Evolutionary conservation across 2,888 invertebrate species (phyloP).

Genomic region (Fragum fragum): DNA sequence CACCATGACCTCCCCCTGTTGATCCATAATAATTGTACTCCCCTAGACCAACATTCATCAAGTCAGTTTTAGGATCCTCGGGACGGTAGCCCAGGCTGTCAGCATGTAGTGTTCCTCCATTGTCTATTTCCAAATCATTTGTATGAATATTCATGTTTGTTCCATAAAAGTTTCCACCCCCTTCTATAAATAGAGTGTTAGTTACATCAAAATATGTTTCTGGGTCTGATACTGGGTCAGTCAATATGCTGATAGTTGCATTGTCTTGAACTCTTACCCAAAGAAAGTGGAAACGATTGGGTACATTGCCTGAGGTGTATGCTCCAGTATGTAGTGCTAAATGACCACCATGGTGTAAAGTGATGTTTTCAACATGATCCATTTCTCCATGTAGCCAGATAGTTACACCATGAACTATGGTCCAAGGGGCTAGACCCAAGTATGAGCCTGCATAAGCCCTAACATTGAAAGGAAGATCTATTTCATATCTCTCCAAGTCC

Average conservation of each 20-base stretch:
- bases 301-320: constrained; percentile 59
- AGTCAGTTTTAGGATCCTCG: constrained; percentile 54
- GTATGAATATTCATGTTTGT: constrained; percentile 73
- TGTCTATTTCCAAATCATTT: constrained; percentile 74
- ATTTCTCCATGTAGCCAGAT: constrained; percentile 79
- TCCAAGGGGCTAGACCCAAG: constrained; percentile 73
- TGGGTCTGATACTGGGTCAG: constrained; percentile 70
- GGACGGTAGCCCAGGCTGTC: constrained; percentile 73
- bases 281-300: constrained; percentile 65
- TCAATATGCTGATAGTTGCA: constrained; percentile 69
- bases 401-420: constrained; percentile 76
- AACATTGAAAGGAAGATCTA: constrained; percentile 77
- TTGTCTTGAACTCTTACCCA: constrained; percentile 77
- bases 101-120: constrained; percentile 76
- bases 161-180: constrained; percentile 75
- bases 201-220: constrained; percentile 65
- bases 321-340: constrained; percentile 72
- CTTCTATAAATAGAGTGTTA: constrained; percentile 74
- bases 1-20: constrained; percentile 80
- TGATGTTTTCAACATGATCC: constrained; percentile 74
- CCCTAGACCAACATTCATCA: constrained; percentile 72
- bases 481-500: constrained; percentile 73
- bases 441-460: constrained; percentile 74
- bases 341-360: constrained; percentile 74
- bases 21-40: constrained; percentile 66